These are phyloP conservation scores for Procambarus virginalis DNA, from an alignment of 1,140 invertebrate genomes.

Conservation along the genomic window DNA sequence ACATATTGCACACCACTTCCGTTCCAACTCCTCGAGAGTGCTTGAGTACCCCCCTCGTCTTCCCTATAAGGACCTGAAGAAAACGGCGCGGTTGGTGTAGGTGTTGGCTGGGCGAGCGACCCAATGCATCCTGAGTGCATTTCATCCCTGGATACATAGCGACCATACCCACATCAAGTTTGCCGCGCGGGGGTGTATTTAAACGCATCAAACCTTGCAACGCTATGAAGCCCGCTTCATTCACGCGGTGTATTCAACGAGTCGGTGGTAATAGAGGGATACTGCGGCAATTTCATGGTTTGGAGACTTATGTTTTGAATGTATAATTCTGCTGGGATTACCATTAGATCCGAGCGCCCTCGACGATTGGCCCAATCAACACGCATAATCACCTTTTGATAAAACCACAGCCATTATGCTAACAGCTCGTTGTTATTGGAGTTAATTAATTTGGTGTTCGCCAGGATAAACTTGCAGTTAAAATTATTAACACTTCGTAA, in stretches of 20 bases:
- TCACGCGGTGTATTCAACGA: conserved; percentile 16
- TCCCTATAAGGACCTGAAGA: conserved; percentile 17
- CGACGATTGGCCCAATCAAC: conserved; percentile 17
- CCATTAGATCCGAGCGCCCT: not conserved
- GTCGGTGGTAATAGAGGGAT: conserved; percentile 12
- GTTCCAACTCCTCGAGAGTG: not conserved
- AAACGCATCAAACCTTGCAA: conserved; percentile 9
- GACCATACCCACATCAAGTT: conserved; percentile 11
- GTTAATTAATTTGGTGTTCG: conserved; percentile 9
- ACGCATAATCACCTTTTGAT: conserved; percentile 39
- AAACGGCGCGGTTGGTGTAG: conserved; percentile 1
- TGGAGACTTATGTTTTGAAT: conserved; percentile 36
- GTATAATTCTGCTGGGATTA: conserved; percentile 26
- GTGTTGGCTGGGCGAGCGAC: not conserved
- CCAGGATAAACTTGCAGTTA: not conserved
- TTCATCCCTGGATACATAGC: conserved; percentile 18
- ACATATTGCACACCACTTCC: not conserved
- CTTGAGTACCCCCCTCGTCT: conserved; percentile 14
- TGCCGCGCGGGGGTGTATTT: conserved; percentile 14
- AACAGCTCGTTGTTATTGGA: conserved; percentile 14
- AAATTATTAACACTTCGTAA: not conserved
- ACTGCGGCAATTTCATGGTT: conserved; percentile 39
- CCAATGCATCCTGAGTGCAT: not conserved
- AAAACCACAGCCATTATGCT: conserved; percentile 1
- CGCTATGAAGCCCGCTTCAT: conserved; percentile 18